phyloP scores from a whole-genome alignment of 2,888 invertebrate genomes.

The Aleiodes leptofemur region DNA sequence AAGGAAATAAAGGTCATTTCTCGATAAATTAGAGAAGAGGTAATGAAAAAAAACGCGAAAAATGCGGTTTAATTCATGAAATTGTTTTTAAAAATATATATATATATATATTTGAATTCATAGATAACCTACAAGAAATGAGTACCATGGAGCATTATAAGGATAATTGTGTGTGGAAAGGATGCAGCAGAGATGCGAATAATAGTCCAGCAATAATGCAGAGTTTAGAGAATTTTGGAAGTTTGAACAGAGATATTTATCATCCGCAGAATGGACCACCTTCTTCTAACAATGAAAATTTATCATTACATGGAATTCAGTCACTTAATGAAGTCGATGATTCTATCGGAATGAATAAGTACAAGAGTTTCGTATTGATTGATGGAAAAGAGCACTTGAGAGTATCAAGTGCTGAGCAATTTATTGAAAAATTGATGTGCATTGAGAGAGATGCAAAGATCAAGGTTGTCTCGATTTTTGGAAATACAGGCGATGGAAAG shows the following conservation, averaged over 20 bases:
- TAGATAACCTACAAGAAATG: slow-evolving; percentile 40
- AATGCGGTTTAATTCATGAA: not conserved
- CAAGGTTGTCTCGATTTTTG: slow-evolving; percentile 89
- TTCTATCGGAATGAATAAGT: slow-evolving; percentile 50
- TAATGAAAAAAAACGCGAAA: not conserved
- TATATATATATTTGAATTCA: not conserved
- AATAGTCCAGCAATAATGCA: slow-evolving; percentile 71
- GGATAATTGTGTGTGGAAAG: slow-evolving; percentile 43
- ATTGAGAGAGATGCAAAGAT: slow-evolving; percentile 77
- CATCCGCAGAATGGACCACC: slow-evolving; percentile 43
- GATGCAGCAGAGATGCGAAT: slow-evolving; percentile 51
- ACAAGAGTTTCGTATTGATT: slow-evolving; percentile 78
- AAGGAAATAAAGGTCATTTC: not conserved
- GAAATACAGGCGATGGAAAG: slow-evolving; percentile 90
- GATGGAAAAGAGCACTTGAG: slow-evolving; percentile 80
- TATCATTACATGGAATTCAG: slow-evolving; percentile 55
- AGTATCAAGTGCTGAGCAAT: slow-evolving; percentile 78
- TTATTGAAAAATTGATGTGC: slow-evolving; percentile 76
- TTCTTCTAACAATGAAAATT: slow-evolving; percentile 45
- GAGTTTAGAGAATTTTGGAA: slow-evolving; percentile 64
- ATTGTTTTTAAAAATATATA: not conserved
- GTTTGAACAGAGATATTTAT: slow-evolving; percentile 52
- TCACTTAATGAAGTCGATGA: slow-evolving; percentile 43
- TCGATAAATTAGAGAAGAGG: not conserved
- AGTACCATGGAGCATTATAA: slow-evolving; percentile 49